These are phyloP conservation scores for Zapus hudsonius DNA, from an alignment of 2,113 vertebrate species.

Conservation along the genomic window DNA sequence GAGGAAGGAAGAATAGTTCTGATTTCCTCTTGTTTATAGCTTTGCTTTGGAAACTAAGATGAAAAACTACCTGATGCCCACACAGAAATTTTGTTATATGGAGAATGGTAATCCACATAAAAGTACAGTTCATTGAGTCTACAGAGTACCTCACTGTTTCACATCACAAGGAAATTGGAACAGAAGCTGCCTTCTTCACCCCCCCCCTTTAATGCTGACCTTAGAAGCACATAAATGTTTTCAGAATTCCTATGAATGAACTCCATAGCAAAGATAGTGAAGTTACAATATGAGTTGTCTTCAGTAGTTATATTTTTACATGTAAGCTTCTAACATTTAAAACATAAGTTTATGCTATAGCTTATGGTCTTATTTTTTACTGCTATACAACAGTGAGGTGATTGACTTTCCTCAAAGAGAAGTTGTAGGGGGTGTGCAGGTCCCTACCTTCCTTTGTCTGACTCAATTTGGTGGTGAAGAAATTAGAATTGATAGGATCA, in stretches of 20 bases:
- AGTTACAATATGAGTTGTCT: slow-evolving; percentile 17
- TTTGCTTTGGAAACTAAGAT: slow-evolving; percentile 52
- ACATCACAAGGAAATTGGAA: background rate
- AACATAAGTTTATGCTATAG: background rate
- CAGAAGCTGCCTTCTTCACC: background rate
- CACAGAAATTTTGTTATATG: background rate
- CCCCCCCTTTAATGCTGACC: background rate
- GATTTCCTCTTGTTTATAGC: background rate
- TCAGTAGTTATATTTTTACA: background rate
- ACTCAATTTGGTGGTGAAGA: slow-evolving; percentile 3
- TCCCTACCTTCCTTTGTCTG: background rate
- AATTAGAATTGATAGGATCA: background rate
- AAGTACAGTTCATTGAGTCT: background rate
- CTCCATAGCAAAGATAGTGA: slow-evolving; percentile 20
- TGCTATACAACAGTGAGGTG: background rate
- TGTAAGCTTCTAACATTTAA: background rate
- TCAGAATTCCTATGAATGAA: background rate
- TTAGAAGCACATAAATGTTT: background rate
- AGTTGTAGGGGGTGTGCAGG: background rate
- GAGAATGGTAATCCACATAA: background rate
- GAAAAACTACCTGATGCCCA: background rate
- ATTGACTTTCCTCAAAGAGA: background rate
- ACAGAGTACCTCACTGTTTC: background rate
- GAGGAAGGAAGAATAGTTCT: slow-evolving; percentile 4
- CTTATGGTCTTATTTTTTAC: background rate